Evolutionary conservation across 2,888 invertebrate species (phyloP), one percentile per base, ranked within the genome.

Genomic region (Phymatocera aterrima): DNA sequence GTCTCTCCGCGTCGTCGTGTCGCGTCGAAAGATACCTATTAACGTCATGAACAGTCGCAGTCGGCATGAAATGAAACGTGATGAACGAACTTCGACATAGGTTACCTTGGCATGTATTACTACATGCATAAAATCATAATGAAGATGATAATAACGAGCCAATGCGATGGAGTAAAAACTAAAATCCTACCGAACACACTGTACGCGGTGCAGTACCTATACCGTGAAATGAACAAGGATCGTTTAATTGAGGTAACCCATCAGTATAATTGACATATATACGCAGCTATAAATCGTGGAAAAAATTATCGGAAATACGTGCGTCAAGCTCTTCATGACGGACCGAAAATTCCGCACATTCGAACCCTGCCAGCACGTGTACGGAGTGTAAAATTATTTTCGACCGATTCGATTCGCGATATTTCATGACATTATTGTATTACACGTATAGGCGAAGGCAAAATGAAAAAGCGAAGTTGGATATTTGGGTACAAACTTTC

Each of bases 1-100:
- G 64, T 64, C 37, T n/a, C 12, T 60, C n/a, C n/a, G n/a, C n/a
- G n/a, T n/a, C n/a, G n/a, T n/a, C 18, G n/a, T 37, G 37, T 37
- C 64, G 64, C 64, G 64, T 37, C 37, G 64, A 46, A 46, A 68
- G 28, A 37, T 64, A n/a, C n/a, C n/a, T n/a, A 46, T 68, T 68
- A 68, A 68, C 28, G 37, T 68, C 68, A n/a, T 10, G 15, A 68
- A 24, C 28, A 68, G 15, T 31, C 8, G 43, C 28, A 68, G 15
- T 31, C 8, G 43, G 43, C 46, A 46, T 37, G 68, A 31, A 68
- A 68, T 24, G 68, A 31, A 68, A 68, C 68, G 46, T 46, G 46
- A 46, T 46, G 37, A 28, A 68, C 68, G 68, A 46, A 68, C n/a
- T 54, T 21, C 57, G 6, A 21, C 18, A 21, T 43, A 43, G 15